Conservation (phyloP, 2,113 vertebrate genomes). For the Lichenostomus cassidix region DNA sequence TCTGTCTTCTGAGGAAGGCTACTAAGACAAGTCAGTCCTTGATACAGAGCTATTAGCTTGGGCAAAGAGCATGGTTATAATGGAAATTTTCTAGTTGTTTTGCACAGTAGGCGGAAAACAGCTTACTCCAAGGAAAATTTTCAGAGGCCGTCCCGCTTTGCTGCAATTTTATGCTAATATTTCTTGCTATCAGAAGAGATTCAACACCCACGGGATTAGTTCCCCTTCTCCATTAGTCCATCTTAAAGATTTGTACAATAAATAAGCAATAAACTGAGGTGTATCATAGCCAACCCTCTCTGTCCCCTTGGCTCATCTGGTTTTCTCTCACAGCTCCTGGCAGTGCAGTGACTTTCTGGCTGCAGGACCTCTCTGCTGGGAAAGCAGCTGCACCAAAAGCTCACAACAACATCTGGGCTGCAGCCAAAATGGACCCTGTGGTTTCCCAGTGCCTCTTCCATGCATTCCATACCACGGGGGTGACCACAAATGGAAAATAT, state of each 20-base stretch:
- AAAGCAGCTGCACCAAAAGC: neutral
- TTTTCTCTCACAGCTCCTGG: neutral
- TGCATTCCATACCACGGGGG: too few relatives aligned
- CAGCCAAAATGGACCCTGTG: neutral
- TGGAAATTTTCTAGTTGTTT: slow-evolving; percentile 46
- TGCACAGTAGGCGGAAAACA: neutral
- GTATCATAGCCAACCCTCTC: neutral
- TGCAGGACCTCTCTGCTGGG: neutral
- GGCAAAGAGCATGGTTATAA: neutral
- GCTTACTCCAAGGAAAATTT: slow-evolving; percentile 21
- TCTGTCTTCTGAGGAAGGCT: neutral
- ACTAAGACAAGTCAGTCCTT: neutral
- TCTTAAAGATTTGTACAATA: neutral
- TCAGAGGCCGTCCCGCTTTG: neutral
- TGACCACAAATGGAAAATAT: neutral
- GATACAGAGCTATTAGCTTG: neutral
- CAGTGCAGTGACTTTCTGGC: neutral
- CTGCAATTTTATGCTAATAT: slow-evolving; percentile 5
- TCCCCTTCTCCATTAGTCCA: neutral
- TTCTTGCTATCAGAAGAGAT: slow-evolving; percentile 18
- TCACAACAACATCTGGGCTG: neutral
- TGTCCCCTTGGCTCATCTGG: neutral
- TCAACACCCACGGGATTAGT: neutral
- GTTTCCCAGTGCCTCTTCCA: neutral
- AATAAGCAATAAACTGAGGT: neutral